These are phyloP conservation scores for Leontocebus nigricollis DNA, from an alignment of 2,797 vertebrate genomes.

Conservation along the genomic window DNA sequence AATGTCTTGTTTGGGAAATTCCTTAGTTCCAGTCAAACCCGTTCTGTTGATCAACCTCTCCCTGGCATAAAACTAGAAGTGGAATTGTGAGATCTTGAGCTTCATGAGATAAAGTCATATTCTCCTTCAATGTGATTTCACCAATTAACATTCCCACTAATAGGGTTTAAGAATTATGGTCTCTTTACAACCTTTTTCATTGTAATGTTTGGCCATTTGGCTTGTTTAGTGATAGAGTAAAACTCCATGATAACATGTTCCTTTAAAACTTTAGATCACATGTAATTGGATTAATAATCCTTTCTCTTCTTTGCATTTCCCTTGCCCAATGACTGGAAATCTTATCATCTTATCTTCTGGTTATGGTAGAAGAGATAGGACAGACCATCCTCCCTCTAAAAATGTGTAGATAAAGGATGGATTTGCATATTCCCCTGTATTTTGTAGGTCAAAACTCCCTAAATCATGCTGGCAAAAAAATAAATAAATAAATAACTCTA, in stretches of 20 bases:
- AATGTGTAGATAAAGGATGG: neutral
- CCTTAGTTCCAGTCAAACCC: neutral
- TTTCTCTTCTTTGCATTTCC: neutral
- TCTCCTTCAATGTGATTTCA: neutral
- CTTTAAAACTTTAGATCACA: neutral
- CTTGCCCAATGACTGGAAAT: neutral
- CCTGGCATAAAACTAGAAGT: neutral
- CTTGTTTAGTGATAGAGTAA: neutral
- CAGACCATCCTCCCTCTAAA: too few relatives aligned
- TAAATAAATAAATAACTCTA: too few relatives aligned
- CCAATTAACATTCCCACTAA: neutral
- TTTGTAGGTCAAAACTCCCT: neutral
- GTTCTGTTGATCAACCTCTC: neutral
- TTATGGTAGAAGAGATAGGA: neutral
- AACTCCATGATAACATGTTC: neutral
- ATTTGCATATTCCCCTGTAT: neutral
- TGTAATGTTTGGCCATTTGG: neutral
- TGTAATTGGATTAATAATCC: neutral
- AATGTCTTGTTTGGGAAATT: neutral
- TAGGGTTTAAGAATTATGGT: neutral
- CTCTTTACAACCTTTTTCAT: neutral
- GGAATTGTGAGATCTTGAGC: neutral
- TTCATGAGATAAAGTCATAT: neutral
- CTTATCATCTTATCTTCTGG: neutral
- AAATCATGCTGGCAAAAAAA: neutral